These are phyloP conservation scores for Tachina grossa DNA, from an alignment of 2,888 invertebrate genomes.

Conservation along the genomic window DNA sequence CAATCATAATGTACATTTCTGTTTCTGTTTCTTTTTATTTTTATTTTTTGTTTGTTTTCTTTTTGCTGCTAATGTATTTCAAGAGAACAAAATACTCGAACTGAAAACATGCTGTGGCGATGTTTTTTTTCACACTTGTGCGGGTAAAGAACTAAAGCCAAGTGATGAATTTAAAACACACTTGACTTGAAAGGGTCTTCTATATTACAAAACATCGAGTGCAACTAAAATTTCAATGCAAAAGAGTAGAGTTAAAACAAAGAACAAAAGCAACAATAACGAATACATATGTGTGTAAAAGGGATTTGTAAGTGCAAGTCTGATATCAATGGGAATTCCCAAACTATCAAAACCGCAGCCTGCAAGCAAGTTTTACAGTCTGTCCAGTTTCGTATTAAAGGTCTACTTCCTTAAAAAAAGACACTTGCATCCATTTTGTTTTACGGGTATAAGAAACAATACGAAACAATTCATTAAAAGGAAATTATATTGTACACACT, in stretches of 20 bases:
- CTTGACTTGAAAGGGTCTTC: constrained; percentile 54
- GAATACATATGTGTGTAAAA: background rate
- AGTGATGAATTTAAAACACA: constrained; percentile 40
- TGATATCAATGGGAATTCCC: constrained; percentile 42
- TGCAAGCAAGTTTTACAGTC: too few relatives aligned
- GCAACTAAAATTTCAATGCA: constrained; percentile 22
- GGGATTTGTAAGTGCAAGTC: constrained; percentile 16
- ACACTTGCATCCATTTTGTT: too few relatives aligned
- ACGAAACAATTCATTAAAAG: too few relatives aligned
- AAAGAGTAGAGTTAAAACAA: constrained; percentile 19
- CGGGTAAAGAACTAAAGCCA: constrained; percentile 10
- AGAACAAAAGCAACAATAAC: background rate
- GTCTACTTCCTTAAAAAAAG: too few relatives aligned
- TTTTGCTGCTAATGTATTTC: constrained; percentile 22
- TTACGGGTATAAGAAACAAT: too few relatives aligned
- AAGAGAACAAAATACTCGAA: background rate
- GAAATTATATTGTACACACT: too few relatives aligned
- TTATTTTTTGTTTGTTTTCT: background rate
- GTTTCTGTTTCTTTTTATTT: too few relatives aligned
- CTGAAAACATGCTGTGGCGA: constrained; percentile 4
- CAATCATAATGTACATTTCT: background rate
- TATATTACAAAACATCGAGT: constrained; percentile 37
- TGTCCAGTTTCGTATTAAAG: too few relatives aligned
- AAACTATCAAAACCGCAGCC: background rate
- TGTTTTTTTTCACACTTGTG: background rate